A percentile compares a stretch with the other conserved stretches of the same genome.
Conservation (phyloP, 2,888 invertebrate species). For the Mythimna ferrago region DNA sequence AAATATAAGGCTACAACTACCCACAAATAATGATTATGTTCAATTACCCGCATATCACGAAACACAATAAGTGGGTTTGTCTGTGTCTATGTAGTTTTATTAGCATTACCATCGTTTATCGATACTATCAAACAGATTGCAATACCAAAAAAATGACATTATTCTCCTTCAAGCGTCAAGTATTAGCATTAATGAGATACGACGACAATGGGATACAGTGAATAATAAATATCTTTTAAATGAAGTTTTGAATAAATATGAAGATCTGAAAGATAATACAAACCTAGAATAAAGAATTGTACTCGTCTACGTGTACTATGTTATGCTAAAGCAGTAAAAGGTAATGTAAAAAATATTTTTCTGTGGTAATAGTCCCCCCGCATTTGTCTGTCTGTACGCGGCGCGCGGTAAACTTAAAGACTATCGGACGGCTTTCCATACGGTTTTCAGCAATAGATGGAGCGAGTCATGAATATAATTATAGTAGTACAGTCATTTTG, state of each 20-base stretch:
- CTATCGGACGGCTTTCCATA: no score
- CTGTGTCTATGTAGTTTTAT: conserved; percentile 8
- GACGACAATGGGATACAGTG: conserved; percentile 22
- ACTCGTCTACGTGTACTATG: not conserved
- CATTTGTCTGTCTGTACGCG: no score
- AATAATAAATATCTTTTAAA: conserved; percentile 22
- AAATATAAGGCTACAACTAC: not conserved
- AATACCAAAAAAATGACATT: conserved; percentile 12
- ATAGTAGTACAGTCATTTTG: no score
- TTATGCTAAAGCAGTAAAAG: not conserved
- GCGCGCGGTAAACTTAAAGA: no score
- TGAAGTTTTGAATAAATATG: conserved; percentile 1
- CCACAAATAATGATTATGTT: conserved; percentile 17
- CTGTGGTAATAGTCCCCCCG: no score
- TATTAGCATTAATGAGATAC: conserved; percentile 2
- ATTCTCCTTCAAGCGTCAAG: conserved; percentile 2
- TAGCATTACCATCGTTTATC: conserved; percentile 4
- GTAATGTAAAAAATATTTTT: not conserved
- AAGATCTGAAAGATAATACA: not conserved
- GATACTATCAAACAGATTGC: not conserved
- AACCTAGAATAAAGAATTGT: not conserved
- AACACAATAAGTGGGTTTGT: conserved; percentile 3
- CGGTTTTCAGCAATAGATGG: no score
- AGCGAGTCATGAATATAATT: no score
- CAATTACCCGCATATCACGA: not conserved